phyloP scores from a whole-genome alignment of 2,797 vertebrate genomes.

The Acanthurus tractus region DNA sequence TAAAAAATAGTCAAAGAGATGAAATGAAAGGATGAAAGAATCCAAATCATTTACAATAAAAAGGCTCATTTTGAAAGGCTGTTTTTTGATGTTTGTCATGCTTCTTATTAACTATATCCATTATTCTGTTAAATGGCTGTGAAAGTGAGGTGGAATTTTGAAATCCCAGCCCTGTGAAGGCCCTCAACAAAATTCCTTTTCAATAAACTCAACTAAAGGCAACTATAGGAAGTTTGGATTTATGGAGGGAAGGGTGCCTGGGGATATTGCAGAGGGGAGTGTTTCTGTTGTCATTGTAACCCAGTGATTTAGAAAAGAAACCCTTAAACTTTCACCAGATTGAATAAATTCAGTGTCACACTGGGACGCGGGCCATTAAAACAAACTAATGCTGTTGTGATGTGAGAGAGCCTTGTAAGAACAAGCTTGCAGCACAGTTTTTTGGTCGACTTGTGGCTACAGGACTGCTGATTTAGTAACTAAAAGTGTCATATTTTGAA shows the following conservation, averaged over 20 bases:
- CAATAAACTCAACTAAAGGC: slow-evolving; percentile 44
- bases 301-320: slow-evolving; percentile 58
- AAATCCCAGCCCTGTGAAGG: slow-evolving; percentile 46
- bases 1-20: no score
- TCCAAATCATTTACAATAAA: slow-evolving; percentile 6
- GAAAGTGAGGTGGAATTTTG: slow-evolving; percentile 6
- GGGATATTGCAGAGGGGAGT: slow-evolving; percentile 54
- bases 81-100: slow-evolving; percentile 7
- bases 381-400: slow-evolving; percentile 37
- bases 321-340: slow-evolving; percentile 43
- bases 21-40: not conserved
- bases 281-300: slow-evolving; percentile 56
- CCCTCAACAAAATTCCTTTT: slow-evolving; percentile 28
- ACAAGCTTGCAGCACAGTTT: slow-evolving; percentile 25
- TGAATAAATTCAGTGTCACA: slow-evolving; percentile 50
- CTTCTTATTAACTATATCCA: slow-evolving; percentile 5
- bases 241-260: slow-evolving; percentile 48
- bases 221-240: slow-evolving; percentile 50
- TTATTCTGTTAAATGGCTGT: not conserved
- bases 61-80: not conserved
- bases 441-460: slow-evolving; percentile 32
- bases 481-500: slow-evolving; percentile 45
- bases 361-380: slow-evolving; percentile 46
- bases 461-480: slow-evolving; percentile 33
- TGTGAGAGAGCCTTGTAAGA: slow-evolving; percentile 14